phyloP scores from a whole-genome alignment of 1,140 invertebrate species.

The Lepidurus couesii region DNA sequence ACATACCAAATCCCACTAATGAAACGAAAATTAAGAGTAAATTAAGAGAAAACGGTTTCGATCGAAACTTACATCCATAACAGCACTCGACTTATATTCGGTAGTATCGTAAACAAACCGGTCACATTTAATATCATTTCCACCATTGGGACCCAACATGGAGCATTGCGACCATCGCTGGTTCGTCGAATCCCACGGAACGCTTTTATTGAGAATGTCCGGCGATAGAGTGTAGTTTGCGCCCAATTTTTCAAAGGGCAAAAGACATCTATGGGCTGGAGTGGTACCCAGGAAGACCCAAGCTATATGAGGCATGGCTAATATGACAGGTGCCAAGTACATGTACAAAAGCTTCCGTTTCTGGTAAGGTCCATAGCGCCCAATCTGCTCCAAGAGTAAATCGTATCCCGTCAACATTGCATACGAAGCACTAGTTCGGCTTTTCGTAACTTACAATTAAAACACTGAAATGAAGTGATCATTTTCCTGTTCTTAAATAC shows the following conservation, averaged over 20 bases:
- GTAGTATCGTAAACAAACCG: too few relatives aligned
- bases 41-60: too few relatives aligned
- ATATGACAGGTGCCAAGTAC: too few relatives aligned
- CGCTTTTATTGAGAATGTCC: not conserved
- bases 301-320: not conserved
- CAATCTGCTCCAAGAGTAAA: not conserved
- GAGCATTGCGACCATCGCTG: not conserved
- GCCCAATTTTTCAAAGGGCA: not conserved
- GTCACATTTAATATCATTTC: too few relatives aligned
- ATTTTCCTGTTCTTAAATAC: too few relatives aligned
- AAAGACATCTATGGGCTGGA: not conserved
- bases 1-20: not conserved
- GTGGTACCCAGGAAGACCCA: not conserved
- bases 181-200: not conserved
- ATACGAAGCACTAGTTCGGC: not conserved
- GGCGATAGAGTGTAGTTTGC: not conserved
- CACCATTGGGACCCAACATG: too few relatives aligned
- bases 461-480: too few relatives aligned
- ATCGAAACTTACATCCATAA: too few relatives aligned
- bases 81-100: too few relatives aligned
- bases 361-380: not conserved
- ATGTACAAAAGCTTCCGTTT: conserved; percentile 33
- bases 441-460: too few relatives aligned
- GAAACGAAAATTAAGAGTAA: too few relatives aligned
- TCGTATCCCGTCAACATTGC: not conserved